phyloP scores from a whole-genome alignment of 2,113 vertebrate genomes.

The Proterorhinus semilunaris region DNA sequence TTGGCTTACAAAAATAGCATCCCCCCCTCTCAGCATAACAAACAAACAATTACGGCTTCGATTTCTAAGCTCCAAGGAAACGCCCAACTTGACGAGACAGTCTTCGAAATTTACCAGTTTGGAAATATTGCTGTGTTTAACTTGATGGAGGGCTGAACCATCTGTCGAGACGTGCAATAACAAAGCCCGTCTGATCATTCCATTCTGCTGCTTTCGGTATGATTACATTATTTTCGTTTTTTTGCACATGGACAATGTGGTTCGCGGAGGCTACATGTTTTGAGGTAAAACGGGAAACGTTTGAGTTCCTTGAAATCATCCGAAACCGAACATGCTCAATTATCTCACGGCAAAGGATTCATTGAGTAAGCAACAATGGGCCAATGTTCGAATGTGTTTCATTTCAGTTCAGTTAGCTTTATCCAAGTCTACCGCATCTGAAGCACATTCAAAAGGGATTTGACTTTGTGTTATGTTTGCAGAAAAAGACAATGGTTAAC shows the following conservation, averaged over 20 bases:
- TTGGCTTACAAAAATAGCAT: too few relatives aligned
- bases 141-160: conserved; percentile 11
- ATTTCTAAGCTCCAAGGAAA: not conserved
- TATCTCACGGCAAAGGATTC: too few relatives aligned
- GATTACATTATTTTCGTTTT: conserved; percentile 12
- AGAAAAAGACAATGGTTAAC: too few relatives aligned
- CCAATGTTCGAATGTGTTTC: too few relatives aligned
- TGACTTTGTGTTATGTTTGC: too few relatives aligned
- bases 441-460: too few relatives aligned
- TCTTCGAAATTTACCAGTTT: not conserved
- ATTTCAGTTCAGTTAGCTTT: too few relatives aligned
- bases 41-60: conserved; percentile 3
- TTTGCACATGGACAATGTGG: not conserved
- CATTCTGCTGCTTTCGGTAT: not conserved
- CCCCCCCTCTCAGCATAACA: not conserved
- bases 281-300: not conserved
- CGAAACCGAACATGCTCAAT: too few relatives aligned
- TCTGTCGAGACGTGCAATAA: conserved; percentile 3
- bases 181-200: conserved; percentile 5
- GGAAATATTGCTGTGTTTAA: not conserved
- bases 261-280: conserved; percentile 2
- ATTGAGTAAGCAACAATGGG: too few relatives aligned
- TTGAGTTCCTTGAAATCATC: not conserved
- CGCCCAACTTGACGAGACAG: not conserved
- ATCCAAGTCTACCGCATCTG: too few relatives aligned